phyloP scores from a whole-genome alignment of 2,888 invertebrate species.

The Lottia gigantea region DNA sequence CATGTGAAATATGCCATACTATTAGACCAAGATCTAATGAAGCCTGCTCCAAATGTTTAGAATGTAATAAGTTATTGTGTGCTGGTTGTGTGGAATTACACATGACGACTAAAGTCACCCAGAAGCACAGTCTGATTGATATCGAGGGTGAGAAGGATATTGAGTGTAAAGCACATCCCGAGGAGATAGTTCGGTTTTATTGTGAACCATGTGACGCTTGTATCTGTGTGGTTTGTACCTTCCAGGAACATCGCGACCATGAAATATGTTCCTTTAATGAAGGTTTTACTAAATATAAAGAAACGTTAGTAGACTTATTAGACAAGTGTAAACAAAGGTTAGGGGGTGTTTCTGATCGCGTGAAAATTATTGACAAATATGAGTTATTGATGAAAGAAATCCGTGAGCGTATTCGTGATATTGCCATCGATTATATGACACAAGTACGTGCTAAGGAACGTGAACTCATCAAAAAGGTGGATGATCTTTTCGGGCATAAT shows the following conservation, averaged over 20 bases:
- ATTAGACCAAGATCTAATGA: constrained; percentile 45
- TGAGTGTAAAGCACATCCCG: constrained; percentile 63
- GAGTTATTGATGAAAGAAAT: constrained; percentile 60
- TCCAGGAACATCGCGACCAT: constrained; percentile 66
- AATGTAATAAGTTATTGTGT: constrained; percentile 65
- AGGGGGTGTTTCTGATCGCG: constrained; percentile 45
- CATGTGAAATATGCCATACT: constrained; percentile 60
- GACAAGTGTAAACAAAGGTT: constrained; percentile 49
- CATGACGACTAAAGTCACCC: constrained; percentile 63
- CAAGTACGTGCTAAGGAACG: constrained; percentile 54
- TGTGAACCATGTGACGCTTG: constrained; percentile 67
- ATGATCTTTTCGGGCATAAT: constrained; percentile 56
- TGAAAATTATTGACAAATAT: constrained; percentile 59
- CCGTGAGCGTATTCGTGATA: constrained; percentile 62
- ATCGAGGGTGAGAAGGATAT: constrained; percentile 66
- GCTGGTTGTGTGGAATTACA: constrained; percentile 64
- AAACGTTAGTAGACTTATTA: constrained; percentile 41
- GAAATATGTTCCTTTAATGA: constrained; percentile 65
- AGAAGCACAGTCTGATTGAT: constrained; percentile 64
- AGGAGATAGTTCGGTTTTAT: constrained; percentile 65
- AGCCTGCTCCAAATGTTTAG: constrained; percentile 65
- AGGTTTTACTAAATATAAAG: constrained; percentile 59
- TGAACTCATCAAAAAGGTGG: constrained; percentile 58
- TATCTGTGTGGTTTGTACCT: constrained; percentile 67
- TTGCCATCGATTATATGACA: constrained; percentile 42